phyloP scores from a whole-genome alignment of 1,140 invertebrate species.

The Euschistus heros region DNA sequence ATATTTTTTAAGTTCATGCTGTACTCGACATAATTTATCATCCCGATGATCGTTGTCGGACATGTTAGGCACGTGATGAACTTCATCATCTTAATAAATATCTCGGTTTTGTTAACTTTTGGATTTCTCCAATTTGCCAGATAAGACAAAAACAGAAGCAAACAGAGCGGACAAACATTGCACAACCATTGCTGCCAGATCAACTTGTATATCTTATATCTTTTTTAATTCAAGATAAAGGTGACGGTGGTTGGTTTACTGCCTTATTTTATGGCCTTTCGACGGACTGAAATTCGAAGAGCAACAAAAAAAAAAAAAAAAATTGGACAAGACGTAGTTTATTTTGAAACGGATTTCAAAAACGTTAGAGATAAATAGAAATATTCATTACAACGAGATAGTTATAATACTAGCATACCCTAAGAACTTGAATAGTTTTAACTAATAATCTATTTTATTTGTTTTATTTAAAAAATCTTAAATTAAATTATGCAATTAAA shows the following conservation, averaged over 20 bases:
- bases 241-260: neutral
- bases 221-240: slow-evolving; percentile 1
- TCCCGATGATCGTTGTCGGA: too few relatives aligned
- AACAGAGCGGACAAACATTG: slow-evolving; percentile 3
- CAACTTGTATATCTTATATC: neutral
- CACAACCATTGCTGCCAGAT: slow-evolving; percentile 3
- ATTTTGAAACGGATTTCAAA: too few relatives aligned
- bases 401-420: too few relatives aligned
- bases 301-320: neutral
- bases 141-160: slow-evolving; percentile 7
- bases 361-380: too few relatives aligned
- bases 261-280: slow-evolving; percentile 6
- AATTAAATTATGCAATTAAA: too few relatives aligned
- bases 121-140: slow-evolving; percentile 9
- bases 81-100: neutral
- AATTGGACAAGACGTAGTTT: neutral
- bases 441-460: too few relatives aligned
- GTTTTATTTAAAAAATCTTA: too few relatives aligned
- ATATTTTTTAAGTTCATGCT: too few relatives aligned
- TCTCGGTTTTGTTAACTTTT: slow-evolving; percentile 4
- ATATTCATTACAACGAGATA: too few relatives aligned
- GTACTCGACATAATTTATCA: too few relatives aligned
- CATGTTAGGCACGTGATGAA: too few relatives aligned
- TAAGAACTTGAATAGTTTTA: too few relatives aligned
- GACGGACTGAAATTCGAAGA: neutral